These are phyloP conservation scores for Amphipyra tragopoginis DNA, from an alignment of 2,888 invertebrate genomes.

Conservation along the genomic window DNA sequence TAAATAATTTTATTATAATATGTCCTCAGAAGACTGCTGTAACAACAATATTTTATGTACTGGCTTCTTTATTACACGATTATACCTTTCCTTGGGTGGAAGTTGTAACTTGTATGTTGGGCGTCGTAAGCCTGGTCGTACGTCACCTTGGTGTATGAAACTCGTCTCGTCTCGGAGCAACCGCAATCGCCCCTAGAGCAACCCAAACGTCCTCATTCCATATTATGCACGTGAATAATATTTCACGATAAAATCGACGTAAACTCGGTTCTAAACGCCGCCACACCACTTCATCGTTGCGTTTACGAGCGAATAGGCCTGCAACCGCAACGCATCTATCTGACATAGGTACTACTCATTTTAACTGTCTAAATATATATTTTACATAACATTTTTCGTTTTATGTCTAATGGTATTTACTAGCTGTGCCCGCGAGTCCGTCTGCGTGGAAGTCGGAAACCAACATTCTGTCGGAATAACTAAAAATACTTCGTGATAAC, in stretches of 20 bases:
- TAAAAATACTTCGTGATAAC: too few species aligned
- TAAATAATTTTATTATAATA: slow-evolving; percentile 35
- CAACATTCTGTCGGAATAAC: too few species aligned
- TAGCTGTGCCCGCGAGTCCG: too few species aligned
- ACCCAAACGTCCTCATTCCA: slow-evolving; percentile 74
- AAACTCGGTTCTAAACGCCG: slow-evolving; percentile 58
- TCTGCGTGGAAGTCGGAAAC: too few species aligned
- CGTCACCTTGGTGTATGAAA: slow-evolving; percentile 47
- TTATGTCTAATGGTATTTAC: slow-evolving; percentile 14
- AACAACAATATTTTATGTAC: slow-evolving; percentile 27
- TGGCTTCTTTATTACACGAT: slow-evolving; percentile 22
- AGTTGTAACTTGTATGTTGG: not conserved
- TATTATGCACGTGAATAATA: slow-evolving; percentile 76
- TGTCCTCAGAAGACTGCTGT: slow-evolving; percentile 3
- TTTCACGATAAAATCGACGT: slow-evolving; percentile 65
- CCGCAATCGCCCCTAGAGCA: slow-evolving; percentile 57
- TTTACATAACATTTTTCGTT: slow-evolving; percentile 15
- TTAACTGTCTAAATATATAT: slow-evolving; percentile 31
- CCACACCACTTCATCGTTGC: slow-evolving; percentile 61
- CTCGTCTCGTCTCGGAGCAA: slow-evolving; percentile 33
- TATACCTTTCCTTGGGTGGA: slow-evolving; percentile 1
- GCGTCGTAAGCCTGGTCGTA: not conserved
- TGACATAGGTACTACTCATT: slow-evolving; percentile 49
- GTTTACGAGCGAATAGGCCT: slow-evolving; percentile 66
- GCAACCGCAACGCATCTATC: slow-evolving; percentile 61